These are phyloP conservation scores for Pelecanus crispus DNA, from an alignment of 2,113 vertebrate genomes.

Conservation along the genomic window DNA sequence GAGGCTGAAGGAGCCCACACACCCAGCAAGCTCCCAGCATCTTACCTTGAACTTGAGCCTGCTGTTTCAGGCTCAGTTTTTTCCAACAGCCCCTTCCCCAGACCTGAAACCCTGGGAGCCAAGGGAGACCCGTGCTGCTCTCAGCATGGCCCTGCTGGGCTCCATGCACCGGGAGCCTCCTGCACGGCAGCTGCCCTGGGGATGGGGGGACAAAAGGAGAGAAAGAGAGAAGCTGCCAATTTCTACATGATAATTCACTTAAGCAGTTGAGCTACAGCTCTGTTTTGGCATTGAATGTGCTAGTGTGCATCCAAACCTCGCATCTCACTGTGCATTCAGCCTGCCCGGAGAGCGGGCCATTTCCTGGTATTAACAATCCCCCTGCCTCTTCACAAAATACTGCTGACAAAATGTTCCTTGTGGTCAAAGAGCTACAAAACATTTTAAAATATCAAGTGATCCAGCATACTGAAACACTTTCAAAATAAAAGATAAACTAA, in stretches of 20 bases:
- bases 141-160: too few relatives aligned
- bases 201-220: background rate
- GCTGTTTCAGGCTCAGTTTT: background rate
- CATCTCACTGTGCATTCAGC: background rate
- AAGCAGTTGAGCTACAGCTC: background rate
- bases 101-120: fast-evolving
- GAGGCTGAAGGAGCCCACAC: background rate
- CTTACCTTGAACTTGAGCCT: background rate
- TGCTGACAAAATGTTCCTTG: background rate
- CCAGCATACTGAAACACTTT: background rate
- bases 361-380: background rate
- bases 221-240: background rate
- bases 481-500: background rate
- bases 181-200: background rate
- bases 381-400: background rate
- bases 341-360: fast-evolving
- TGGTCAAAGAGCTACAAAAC: background rate
- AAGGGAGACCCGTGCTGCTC: background rate
- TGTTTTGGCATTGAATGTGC: background rate
- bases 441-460: background rate
- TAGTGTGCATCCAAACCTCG: background rate
- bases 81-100: background rate
- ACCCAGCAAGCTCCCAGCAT: background rate
- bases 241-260: background rate
- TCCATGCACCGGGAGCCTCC: background rate